Conservation (phyloP, 2,113 vertebrate species). For the Anarrhichthys ocellatus region DNA sequence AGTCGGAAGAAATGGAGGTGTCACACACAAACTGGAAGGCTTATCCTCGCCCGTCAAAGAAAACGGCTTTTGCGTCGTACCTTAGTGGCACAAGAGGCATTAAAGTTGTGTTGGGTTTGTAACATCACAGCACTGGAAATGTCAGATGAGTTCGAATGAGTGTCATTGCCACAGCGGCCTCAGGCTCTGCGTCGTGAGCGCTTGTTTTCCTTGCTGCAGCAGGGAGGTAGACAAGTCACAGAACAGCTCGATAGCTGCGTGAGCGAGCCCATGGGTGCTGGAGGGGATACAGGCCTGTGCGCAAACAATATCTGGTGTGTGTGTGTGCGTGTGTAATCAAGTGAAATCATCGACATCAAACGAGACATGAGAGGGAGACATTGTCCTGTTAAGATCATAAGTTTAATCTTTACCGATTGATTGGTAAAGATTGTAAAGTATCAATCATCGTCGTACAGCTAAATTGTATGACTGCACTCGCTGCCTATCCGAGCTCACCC, state of each 20-base stretch:
- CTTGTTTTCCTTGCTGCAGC: conserved; percentile 51
- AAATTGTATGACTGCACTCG: conserved; percentile 35
- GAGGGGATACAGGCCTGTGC: conserved; percentile 46
- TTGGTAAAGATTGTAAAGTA: conserved; percentile 27
- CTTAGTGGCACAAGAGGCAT: not conserved
- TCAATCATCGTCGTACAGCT: conserved; percentile 53
- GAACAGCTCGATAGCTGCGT: conserved; percentile 35
- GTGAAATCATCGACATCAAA: conserved; percentile 46
- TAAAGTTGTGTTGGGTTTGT: conserved; percentile 13
- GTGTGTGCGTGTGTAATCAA: conserved; percentile 48
- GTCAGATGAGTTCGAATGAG: conserved; percentile 13
- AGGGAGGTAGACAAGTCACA: conserved; percentile 33
- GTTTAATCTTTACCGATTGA: conserved; percentile 52
- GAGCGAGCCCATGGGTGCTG: conserved; percentile 39
- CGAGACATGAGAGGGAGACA: conserved; percentile 47
- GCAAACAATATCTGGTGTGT: conserved; percentile 13
- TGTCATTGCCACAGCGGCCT: conserved; percentile 21
- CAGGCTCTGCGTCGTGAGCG: conserved; percentile 35
- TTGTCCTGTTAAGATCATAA: conserved; percentile 38
- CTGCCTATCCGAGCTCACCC: conserved; percentile 28
- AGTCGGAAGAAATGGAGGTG: conserved; percentile 24
- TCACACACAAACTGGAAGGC: conserved; percentile 6
- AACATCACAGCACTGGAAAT: conserved; percentile 12
- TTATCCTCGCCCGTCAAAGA: conserved; percentile 2
- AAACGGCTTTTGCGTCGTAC: not conserved